A percentile compares a stretch with the other conserved stretches of the same genome.
phyloP scores from a whole-genome alignment of 2,797 vertebrate genomes.

The Phataginus tetradactyla region DNA sequence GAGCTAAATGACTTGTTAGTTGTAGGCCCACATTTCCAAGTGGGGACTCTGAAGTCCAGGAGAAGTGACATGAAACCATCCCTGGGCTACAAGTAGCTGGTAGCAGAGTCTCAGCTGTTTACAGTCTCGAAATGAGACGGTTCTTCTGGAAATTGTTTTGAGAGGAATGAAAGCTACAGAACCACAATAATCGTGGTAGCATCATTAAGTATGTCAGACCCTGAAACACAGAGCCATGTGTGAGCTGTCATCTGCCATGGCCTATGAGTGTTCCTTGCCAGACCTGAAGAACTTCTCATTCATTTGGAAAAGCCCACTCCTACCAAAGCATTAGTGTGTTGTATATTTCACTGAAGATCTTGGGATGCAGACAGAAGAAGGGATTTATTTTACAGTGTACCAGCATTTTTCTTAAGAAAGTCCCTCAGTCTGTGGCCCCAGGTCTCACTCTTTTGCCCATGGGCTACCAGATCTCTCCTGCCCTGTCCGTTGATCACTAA shows the following conservation, averaged over 20 bases:
- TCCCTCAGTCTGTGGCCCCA: not conserved
- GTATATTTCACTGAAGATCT: not conserved
- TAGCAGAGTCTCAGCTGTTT: not conserved
- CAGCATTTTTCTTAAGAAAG: not conserved
- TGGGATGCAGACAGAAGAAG: not conserved
- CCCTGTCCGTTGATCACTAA: not conserved
- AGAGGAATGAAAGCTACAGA: too few species aligned
- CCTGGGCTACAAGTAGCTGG: too few species aligned
- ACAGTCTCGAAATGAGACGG: not conserved
- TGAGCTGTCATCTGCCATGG: too few species aligned
- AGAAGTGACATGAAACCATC: too few species aligned
- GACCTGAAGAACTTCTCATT: not conserved
- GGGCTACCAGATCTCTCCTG: not conserved
- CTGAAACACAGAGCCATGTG: not conserved
- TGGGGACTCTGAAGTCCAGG: not conserved
- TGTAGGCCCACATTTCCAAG: not conserved
- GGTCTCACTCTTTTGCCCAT: not conserved
- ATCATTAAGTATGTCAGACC: not conserved
- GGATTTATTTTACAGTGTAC: not conserved
- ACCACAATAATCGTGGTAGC: not conserved
- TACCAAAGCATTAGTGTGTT: accelerated
- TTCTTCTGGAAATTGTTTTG: not conserved
- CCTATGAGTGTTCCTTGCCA: not conserved
- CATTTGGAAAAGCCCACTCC: not conserved
- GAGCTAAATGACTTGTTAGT: not conserved